A percentile compares a stretch with the other conserved stretches of the same genome.
These are phyloP conservation scores for Sarcophaga subvicina DNA, from an alignment of 2,888 invertebrate species.

Conservation along the genomic window DNA sequence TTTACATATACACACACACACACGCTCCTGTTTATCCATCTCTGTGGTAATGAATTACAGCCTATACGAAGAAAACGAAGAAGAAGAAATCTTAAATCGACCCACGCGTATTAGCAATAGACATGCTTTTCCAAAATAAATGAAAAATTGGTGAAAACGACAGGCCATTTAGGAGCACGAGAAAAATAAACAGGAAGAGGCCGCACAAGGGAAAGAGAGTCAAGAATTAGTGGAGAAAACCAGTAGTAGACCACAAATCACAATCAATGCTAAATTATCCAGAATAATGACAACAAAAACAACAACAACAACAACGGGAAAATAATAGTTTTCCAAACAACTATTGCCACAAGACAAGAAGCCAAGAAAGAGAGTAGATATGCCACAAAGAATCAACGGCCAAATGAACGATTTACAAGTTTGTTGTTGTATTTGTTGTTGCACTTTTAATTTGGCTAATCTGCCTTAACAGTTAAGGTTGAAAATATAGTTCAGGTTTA, in stretches of 20 bases:
- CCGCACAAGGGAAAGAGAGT: background rate
- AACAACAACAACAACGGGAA: background rate
- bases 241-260: constrained; percentile 70
- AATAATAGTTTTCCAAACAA: background rate
- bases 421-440: constrained; percentile 16
- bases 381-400: constrained; percentile 48
- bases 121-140: constrained; percentile 60
- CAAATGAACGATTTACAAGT: constrained; percentile 53
- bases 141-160: constrained; percentile 66
- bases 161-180: constrained; percentile 11
- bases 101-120: constrained; percentile 52
- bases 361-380: constrained; percentile 32
- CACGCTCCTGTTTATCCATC: background rate
- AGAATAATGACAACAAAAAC: constrained; percentile 59
- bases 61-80: constrained; percentile 1
- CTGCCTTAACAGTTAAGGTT: background rate
- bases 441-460: background rate
- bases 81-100: constrained; percentile 36
- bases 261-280: constrained; percentile 70
- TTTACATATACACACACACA: constrained; percentile 35
- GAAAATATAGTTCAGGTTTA: constrained; percentile 2
- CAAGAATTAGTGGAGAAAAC: constrained; percentile 29
- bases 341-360: constrained; percentile 48
- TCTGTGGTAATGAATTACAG: background rate
- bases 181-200: background rate